Evolutionary conservation across 2,888 invertebrate species (phyloP), one percentile per base, ranked within the genome.

Genomic region (Odontocolon sp.): DNA sequence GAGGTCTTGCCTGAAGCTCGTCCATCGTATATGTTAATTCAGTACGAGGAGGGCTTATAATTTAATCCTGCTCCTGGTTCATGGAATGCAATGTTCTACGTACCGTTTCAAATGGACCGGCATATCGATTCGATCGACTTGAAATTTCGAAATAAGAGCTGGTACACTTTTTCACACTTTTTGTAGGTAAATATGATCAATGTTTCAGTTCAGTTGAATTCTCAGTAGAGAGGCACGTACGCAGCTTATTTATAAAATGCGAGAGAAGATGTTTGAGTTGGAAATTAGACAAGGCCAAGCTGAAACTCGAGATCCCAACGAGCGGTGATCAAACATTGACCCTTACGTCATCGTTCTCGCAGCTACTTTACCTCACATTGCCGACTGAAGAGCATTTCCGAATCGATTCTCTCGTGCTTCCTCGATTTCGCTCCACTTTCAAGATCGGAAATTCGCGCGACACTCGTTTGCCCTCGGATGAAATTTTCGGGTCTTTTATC

Each of bases 241-340:
- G 9, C 14, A 21, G 31, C n/a, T 6, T 11, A 11, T 14, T 64
- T 50, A 5, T 1, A 21, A 42, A 64, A 38, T 26, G 36, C 47
- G 16, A 9, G 42, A 61, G 47, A 74, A 21, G 38, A 57, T 80
- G 72, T 80, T 80, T 80, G 72, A 74, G 70, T 80, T 75, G 66
- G 54, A 72, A 80, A 80, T 74, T 80, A 77, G 54, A 68, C 36
- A 57, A 45, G 71, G 50, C 57, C 59, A 50, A 78, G 68, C 67
- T 75, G 70, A 67, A 66, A 47, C 72, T 67, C 28, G 47, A 69
- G 67, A 40, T 74, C 28, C 26, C 63, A 36, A 9, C 50, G 57
- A 77, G 59, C 59, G 26, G 57, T 38, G 26, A 21, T 57, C 70
- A 78, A 81, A 81, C 73, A 80, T 81, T 76, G 80, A 80, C 67